Evolutionary conservation across 2,888 invertebrate species (phyloP).

Genomic region (Ochropleura plecta): DNA sequence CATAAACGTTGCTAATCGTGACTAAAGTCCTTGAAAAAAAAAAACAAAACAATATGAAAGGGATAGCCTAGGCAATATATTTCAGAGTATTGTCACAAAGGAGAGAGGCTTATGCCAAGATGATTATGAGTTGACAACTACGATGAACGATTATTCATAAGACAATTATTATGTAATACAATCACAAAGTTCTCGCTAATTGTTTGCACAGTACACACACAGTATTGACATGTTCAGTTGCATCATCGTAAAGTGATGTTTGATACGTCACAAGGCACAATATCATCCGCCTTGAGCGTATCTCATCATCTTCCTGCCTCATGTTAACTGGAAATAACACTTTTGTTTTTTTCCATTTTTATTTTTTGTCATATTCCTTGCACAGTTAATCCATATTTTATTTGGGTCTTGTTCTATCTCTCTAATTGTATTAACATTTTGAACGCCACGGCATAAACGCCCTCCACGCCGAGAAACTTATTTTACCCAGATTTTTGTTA

Average conservation of each 20-base stretch:
- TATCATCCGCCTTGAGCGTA: background rate
- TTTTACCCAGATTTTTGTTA: too few species aligned
- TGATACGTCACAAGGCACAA: conserved; percentile 22
- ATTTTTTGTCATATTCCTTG: too few species aligned
- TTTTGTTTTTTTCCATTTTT: background rate
- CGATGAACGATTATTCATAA: background rate
- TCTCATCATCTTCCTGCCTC: background rate
- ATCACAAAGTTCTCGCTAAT: background rate
- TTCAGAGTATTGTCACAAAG: background rate
- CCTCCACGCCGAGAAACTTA: too few species aligned
- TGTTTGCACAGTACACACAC: conserved; percentile 2
- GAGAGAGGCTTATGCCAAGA: too few species aligned
- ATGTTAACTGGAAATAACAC: background rate
- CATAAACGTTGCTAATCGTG: too few species aligned
- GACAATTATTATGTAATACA: background rate
- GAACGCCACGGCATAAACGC: too few species aligned
- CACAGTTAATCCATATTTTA: too few species aligned
- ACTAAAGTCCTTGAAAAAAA: too few species aligned
- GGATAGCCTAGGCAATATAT: too few species aligned
- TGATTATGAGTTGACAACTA: conserved; percentile 2
- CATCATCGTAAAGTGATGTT: background rate
- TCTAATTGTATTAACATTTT: too few species aligned
- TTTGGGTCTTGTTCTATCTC: too few species aligned
- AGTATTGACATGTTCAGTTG: background rate
- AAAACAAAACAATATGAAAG: too few species aligned